phyloP scores from a whole-genome alignment of 1,140 invertebrate species.

The Delia radicum region DNA sequence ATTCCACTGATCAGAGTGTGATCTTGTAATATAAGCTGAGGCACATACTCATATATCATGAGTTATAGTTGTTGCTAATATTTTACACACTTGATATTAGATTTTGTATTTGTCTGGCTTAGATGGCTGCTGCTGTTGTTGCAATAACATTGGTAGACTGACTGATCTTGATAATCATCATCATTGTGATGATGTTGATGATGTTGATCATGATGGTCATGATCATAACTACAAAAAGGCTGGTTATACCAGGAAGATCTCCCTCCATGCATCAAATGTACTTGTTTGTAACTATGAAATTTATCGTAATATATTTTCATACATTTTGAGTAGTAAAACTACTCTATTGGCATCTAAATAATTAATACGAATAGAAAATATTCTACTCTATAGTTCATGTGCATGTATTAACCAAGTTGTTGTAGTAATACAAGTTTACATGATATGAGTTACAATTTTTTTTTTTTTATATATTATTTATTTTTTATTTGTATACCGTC shows the following conservation, averaged over 20 bases:
- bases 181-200: neutral
- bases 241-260: neutral
- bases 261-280: neutral
- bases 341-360: neutral
- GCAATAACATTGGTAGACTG: slow-evolving; percentile 3
- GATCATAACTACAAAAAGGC: neutral
- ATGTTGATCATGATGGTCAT: neutral
- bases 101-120: neutral
- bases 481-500: slow-evolving; percentile 13
- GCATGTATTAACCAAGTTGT: neutral
- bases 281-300: neutral
- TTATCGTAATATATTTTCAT: neutral
- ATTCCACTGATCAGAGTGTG: neutral
- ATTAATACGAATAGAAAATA: neutral
- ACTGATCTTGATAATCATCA: neutral
- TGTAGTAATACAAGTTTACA: neutral
- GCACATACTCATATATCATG: neutral
- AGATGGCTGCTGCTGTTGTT: slow-evolving; percentile 9
- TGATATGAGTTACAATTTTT: neutral
- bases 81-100: neutral
- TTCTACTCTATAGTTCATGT: neutral
- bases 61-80: neutral
- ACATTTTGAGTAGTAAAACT: neutral
- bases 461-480: slow-evolving; percentile 27
- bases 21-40: slow-evolving; percentile 1